Base-by-base conservation (phyloP, 1,140 invertebrate species). In the Bradynema listronoti region DNA sequence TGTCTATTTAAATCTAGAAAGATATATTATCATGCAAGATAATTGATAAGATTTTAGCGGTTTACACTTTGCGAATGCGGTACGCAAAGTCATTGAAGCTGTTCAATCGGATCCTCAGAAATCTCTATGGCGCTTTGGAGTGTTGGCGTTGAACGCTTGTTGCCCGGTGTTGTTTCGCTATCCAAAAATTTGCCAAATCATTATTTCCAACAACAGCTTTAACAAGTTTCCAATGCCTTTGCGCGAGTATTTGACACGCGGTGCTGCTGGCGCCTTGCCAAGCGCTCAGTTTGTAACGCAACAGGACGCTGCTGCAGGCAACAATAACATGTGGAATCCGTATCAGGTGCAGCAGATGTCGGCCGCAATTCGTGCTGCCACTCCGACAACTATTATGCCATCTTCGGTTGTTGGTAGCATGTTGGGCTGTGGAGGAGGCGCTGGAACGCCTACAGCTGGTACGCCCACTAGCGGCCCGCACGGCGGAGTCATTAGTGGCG, bases 161-260 rank as follows among this genome's bases (percentile, higher is more conserved):
- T 45, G 66, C 41, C 53, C 61, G 5, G 56, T 56, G 34, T 58
- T 77, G 6, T 58, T 59, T 22, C 54, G 64, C 41, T 77, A 77
- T 52, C 63, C 76, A n/a, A 58, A 74, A 56, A 61, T 78, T 24
- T 77, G 74, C 56, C 32, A 68, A 6, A 78, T 77, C 69, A 67
- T 77, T 36, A 24, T 46, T 7, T 34, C 33, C n/a, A 55, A 56
- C 11, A 53, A 67, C 5, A 74, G 60, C 30, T 77, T 71, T 36
- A 24, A 56, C 4, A 33, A 61, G 33, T 69, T 77, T 34, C 68
- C 72, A 1, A 22, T 30, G 4, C 34, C 45, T n/a, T 32, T 78
- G 11, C 47, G 56, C 14, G 69, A 76, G 5, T 77, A 66, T 46
- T 53, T 75, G 16, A 59, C 33, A 6, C 49, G 61, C 29, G 72